Evolutionary conservation across 2,113 vertebrate genomes (phyloP).

Genomic region (Takifugu bimaculatus): DNA sequence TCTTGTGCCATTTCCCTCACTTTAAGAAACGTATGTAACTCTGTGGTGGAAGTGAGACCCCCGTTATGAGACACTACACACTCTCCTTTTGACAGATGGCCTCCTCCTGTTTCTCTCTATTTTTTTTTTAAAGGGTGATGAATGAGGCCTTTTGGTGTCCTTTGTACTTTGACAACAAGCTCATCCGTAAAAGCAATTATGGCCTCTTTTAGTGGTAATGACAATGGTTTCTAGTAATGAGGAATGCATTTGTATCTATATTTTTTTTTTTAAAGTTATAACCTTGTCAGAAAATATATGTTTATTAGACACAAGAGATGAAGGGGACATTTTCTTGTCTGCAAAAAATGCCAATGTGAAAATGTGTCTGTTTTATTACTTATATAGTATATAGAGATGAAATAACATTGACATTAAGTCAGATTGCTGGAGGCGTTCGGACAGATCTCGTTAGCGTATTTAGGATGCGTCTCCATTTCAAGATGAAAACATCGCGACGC

Average conservation of each 20-base stretch:
- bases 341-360: no score
- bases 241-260: slow-evolving; percentile 41
- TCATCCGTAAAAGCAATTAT: slow-evolving; percentile 69
- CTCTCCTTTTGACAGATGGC: slow-evolving; percentile 53
- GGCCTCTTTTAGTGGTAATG: slow-evolving; percentile 48
- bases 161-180: slow-evolving; percentile 73
- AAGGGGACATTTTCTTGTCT: background rate
- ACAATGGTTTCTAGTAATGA: slow-evolving; percentile 50
- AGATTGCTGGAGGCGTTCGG: no score
- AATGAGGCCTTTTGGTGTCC: slow-evolving; percentile 72
- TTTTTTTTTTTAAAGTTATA: background rate
- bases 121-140: slow-evolving; percentile 67
- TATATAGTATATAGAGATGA: no score
- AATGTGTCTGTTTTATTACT: no score
- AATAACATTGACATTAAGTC: no score
- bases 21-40: slow-evolving; percentile 32
- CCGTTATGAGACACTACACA: slow-evolving; percentile 40
- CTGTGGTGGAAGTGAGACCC: slow-evolving; percentile 49
- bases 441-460: no score
- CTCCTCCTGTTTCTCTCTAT: slow-evolving; percentile 29
- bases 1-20: background rate
- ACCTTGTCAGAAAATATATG: background rate
- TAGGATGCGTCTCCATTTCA: no score
- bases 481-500: no score
- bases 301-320: background rate